These are phyloP conservation scores for Elmis aenea DNA, from an alignment of 2,888 invertebrate genomes.

Conservation along the genomic window DNA sequence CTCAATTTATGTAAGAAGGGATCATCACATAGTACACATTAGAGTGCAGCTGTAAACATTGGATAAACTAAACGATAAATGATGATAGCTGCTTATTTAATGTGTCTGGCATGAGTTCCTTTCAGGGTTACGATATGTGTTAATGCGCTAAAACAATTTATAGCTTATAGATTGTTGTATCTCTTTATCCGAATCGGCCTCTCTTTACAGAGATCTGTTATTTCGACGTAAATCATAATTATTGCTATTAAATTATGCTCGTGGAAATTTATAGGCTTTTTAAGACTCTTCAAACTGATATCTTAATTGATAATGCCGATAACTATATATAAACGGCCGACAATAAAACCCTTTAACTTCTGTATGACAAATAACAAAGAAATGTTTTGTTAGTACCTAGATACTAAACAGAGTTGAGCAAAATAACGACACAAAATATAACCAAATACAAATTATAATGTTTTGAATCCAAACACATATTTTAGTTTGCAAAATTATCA, in stretches of 20 bases:
- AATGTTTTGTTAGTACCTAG: too few species aligned
- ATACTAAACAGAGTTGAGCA: too few species aligned
- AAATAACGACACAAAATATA: too few species aligned
- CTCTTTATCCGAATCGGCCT: constrained; percentile 12
- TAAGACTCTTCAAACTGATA: too few species aligned
- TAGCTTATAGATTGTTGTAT: constrained; percentile 17
- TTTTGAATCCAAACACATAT: too few species aligned
- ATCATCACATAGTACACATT: constrained; percentile 24
- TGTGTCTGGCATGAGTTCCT: constrained; percentile 9
- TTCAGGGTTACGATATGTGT: constrained; percentile 16
- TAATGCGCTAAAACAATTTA: constrained; percentile 19
- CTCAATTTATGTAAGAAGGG: constrained; percentile 24
- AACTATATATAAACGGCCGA: too few species aligned
- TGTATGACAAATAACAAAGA: too few species aligned
- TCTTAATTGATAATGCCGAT: constrained; percentile 19
- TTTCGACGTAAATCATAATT: constrained; percentile 19
- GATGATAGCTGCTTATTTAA: constrained; percentile 17
- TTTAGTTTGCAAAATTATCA: too few species aligned
- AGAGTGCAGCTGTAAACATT: constrained; percentile 22
- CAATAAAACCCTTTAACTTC: too few species aligned
- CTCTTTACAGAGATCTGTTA: constrained; percentile 14
- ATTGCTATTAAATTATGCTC: constrained; percentile 24
- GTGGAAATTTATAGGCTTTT: constrained; percentile 16
- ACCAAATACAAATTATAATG: too few species aligned
- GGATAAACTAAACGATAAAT: constrained; percentile 19